phyloP scores from a whole-genome alignment of 2,113 vertebrate species.

The Pipa parva region DNA sequence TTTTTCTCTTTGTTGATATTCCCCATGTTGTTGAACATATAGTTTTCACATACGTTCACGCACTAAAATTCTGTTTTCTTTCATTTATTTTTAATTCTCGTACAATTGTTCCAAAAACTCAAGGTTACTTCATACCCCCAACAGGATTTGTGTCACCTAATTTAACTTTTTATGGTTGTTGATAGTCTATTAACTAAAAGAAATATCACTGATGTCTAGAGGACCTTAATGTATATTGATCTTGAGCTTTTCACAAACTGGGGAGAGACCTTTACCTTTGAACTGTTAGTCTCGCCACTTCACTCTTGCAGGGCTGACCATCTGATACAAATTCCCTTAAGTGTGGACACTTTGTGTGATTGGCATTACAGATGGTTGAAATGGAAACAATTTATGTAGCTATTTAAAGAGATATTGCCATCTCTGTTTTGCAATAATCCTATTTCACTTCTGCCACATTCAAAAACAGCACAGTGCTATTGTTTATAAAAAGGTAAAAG shows the following conservation, averaged over 20 bases:
- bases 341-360: slow-evolving; percentile 51
- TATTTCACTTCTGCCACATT: too few relatives aligned
- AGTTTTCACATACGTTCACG: too few relatives aligned
- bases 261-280: slow-evolving; percentile 42
- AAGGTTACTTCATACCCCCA: too few relatives aligned
- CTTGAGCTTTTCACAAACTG: slow-evolving; percentile 43
- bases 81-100: too few relatives aligned
- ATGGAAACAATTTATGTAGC: slow-evolving; percentile 51
- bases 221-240: slow-evolving; percentile 62
- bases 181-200: slow-evolving; percentile 45
- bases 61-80: too few relatives aligned
- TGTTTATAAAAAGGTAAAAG: too few relatives aligned
- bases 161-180: slow-evolving; percentile 41
- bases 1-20: too few relatives aligned
- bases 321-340: slow-evolving; percentile 55
- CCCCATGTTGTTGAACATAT: too few relatives aligned
- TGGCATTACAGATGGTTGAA: slow-evolving; percentile 64
- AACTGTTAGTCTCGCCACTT: slow-evolving; percentile 47
- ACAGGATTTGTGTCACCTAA: neutral
- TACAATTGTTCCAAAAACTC: too few relatives aligned
- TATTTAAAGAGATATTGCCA: slow-evolving; percentile 45
- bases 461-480: too few relatives aligned
- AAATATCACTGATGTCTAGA: slow-evolving; percentile 54
- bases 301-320: slow-evolving; percentile 29
- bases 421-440: too few relatives aligned